Evolutionary conservation across 2,888 invertebrate species (phyloP).

Genomic region (Maniola hyperantus): DNA sequence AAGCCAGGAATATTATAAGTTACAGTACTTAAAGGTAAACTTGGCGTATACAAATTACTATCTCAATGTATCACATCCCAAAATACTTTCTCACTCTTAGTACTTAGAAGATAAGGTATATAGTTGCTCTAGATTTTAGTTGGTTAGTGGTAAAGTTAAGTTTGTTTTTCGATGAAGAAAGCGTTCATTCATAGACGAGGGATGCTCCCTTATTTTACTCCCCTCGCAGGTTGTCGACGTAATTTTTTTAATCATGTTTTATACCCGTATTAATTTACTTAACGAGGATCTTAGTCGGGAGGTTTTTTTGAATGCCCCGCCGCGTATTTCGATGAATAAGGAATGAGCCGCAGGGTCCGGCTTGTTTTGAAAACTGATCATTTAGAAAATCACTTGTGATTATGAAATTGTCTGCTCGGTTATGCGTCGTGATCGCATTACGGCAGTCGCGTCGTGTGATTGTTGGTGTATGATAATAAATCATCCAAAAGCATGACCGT

Average conservation of each 20-base stretch:
- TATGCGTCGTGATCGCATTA: constrained; percentile 5
- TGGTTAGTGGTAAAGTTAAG: constrained; percentile 41
- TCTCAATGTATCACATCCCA: constrained; percentile 7
- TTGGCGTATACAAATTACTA: constrained; percentile 66
- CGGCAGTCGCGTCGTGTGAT: not conserved
- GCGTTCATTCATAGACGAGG: constrained; percentile 67
- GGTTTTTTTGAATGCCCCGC: constrained; percentile 64
- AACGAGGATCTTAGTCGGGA: constrained; percentile 71
- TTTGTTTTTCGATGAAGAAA: constrained; percentile 56
- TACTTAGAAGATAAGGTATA: constrained; percentile 41
- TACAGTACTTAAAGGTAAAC: constrained; percentile 76
- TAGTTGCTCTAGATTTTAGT: constrained; percentile 39
- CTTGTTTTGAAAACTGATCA: constrained; percentile 52
- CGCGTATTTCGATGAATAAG: constrained; percentile 77
- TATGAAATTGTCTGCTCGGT: constrained; percentile 31
- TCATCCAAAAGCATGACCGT: not conserved
- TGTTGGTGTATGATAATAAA: not conserved
- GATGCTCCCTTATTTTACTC: constrained; percentile 61
- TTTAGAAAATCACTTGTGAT: constrained; percentile 56
- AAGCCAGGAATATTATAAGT: constrained; percentile 77
- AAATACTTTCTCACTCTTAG: constrained; percentile 36
- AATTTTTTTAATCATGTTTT: constrained; percentile 83
- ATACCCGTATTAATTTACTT: constrained; percentile 81
- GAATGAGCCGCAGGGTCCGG: constrained; percentile 60
- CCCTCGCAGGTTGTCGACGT: constrained; percentile 66